Evolutionary conservation across 2,113 vertebrate genomes (phyloP).

Genomic region (Sorex fumeus): DNA sequence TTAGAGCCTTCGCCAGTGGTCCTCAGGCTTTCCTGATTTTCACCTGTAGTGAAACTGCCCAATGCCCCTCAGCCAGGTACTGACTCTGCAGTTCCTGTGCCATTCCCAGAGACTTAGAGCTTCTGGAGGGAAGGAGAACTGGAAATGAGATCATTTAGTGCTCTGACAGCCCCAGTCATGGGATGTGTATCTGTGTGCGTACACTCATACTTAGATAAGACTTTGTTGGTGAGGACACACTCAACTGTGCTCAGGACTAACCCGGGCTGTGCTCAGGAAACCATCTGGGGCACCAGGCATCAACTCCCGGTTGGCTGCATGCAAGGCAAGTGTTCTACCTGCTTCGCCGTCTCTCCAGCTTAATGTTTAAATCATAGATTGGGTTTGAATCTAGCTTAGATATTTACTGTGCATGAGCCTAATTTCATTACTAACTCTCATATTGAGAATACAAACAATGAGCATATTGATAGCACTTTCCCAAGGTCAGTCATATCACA

Average conservation of each 20-base stretch:
- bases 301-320: no score
- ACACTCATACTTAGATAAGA: not conserved
- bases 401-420: not conserved
- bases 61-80: not conserved
- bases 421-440: not conserved
- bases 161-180: not conserved
- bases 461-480: not conserved
- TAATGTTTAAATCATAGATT: not conserved
- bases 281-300: no score
- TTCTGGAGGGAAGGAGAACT: not conserved
- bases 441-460: not conserved
- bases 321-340: constrained; percentile 14
- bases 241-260: no score
- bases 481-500: not conserved
- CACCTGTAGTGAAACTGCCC: not conserved
- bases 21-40: not conserved
- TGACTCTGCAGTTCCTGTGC: not conserved
- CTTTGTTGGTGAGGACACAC: not conserved
- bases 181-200: not conserved
- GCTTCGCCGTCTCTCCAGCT: not conserved
- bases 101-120: not conserved
- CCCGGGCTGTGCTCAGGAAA: no score
- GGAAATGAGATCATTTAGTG: not conserved
- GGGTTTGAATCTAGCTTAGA: not conserved
- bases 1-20: not conserved